Evolutionary conservation across 2,797 vertebrate genomes (phyloP).

Genomic region (Tokudaia muenninki): DNA sequence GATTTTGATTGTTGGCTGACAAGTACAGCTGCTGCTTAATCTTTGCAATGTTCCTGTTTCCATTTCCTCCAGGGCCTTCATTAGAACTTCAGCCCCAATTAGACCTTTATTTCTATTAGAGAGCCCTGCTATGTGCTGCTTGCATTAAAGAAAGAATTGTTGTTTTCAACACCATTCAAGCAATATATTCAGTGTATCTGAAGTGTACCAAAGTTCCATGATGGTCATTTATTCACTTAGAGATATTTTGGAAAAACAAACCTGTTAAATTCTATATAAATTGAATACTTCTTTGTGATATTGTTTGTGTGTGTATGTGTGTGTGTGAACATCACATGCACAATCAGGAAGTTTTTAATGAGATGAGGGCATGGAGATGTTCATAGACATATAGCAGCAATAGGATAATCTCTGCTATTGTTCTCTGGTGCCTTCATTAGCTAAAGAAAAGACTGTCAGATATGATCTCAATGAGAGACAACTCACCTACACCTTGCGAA

Average conservation of each 20-base stretch:
- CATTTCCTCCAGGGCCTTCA: background rate
- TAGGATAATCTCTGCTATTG: too few relatives aligned
- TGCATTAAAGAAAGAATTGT: background rate
- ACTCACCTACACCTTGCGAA: too few relatives aligned
- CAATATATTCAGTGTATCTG: background rate
- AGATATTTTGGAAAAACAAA: background rate
- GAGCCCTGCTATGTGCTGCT: background rate
- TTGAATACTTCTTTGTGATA: too few relatives aligned
- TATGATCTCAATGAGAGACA: too few relatives aligned
- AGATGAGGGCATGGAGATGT: too few relatives aligned
- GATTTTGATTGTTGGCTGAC: background rate
- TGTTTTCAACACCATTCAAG: background rate
- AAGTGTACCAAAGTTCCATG: background rate
- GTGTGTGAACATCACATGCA: too few relatives aligned
- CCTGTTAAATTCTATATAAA: background rate
- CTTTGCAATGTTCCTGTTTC: background rate
- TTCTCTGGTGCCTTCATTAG: too few relatives aligned
- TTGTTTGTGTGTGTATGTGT: too few relatives aligned
- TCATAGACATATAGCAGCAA: too few relatives aligned
- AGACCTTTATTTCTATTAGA: background rate
- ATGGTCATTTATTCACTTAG: background rate
- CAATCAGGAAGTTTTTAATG: too few relatives aligned
- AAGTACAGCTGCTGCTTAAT: background rate
- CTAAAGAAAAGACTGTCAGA: too few relatives aligned
- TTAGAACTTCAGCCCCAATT: background rate